These are phyloP conservation scores for Hyles lineata DNA, from an alignment of 2,888 invertebrate species.

Conservation along the genomic window DNA sequence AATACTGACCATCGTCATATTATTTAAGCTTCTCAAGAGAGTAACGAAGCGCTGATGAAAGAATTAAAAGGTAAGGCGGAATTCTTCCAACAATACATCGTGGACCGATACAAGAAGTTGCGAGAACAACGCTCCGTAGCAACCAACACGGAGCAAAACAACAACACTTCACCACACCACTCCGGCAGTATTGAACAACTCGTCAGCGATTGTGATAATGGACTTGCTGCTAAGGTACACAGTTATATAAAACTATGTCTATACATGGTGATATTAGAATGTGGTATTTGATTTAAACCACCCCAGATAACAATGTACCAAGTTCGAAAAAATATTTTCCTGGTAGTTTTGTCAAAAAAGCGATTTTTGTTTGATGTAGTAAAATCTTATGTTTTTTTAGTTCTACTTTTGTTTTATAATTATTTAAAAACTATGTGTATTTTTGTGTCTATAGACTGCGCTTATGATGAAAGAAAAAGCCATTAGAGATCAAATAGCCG, in stretches of 20 bases:
- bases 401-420: background rate
- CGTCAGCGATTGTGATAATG: conserved; percentile 67
- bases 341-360: no score
- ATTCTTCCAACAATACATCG: conserved; percentile 87
- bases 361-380: no score
- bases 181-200: conserved; percentile 56
- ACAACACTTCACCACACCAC: conserved; percentile 27
- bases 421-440: background rate
- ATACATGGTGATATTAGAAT: background rate
- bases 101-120: conserved; percentile 78
- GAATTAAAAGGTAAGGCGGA: conserved; percentile 86
- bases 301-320: no score
- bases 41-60: conserved; percentile 84
- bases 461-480: conserved; percentile 84
- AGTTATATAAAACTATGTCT: background rate
- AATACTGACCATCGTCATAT: background rate
- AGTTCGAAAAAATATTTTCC: no score
- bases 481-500: conserved; percentile 88
- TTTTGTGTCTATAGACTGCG: conserved; percentile 67
- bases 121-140: conserved; percentile 63
- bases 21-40: conserved; percentile 68
- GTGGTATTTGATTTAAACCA: no score
- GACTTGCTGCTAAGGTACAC: conserved; percentile 60
- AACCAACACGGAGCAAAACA: conserved; percentile 63
- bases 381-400: no score